A percentile compares a stretch with the other conserved stretches of the same genome.
These are phyloP conservation scores for Eupeodes latifasciatus DNA, from an alignment of 2,888 invertebrate genomes.

Conservation along the genomic window DNA sequence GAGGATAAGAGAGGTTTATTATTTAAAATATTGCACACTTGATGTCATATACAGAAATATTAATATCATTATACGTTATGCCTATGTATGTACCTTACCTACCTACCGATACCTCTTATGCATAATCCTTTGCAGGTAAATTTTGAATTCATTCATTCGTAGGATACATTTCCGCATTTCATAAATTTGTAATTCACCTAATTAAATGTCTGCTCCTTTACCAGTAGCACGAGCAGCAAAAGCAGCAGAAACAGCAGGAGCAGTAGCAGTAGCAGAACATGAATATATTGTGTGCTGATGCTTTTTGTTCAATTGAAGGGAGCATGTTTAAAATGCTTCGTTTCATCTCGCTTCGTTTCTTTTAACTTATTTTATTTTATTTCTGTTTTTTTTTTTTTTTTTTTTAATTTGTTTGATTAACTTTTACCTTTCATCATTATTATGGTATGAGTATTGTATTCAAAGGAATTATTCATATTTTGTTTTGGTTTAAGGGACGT, in stretches of 20 bases:
- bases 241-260: too few relatives aligned
- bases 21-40: slow-evolving; percentile 38
- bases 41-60: slow-evolving; percentile 24
- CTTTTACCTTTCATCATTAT: not conserved
- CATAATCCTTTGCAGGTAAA: slow-evolving; percentile 61
- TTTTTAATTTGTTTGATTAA: not conserved
- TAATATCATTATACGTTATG: not conserved
- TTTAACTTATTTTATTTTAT: not conserved
- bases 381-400: not conserved
- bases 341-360: too few relatives aligned
- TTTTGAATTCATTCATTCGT: slow-evolving; percentile 28
- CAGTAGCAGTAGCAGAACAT: not conserved
- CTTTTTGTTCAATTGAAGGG: slow-evolving; percentile 48
- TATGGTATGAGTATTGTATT: slow-evolving; percentile 10
- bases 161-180: slow-evolving; percentile 54
- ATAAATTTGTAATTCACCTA: slow-evolving; percentile 66
- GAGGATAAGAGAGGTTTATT: not conserved
- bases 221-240: too few relatives aligned
- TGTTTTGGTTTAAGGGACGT: too few relatives aligned
- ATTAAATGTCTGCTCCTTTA: slow-evolving; percentile 67
- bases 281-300: not conserved
- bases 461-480: not conserved
- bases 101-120: not conserved
- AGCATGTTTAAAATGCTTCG: slow-evolving; percentile 43
- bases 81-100: not conserved